A percentile compares a stretch with the other conserved stretches of the same genome.
Conservation (phyloP, 2,113 vertebrate genomes). For the Prionailurus bengalensis region DNA sequence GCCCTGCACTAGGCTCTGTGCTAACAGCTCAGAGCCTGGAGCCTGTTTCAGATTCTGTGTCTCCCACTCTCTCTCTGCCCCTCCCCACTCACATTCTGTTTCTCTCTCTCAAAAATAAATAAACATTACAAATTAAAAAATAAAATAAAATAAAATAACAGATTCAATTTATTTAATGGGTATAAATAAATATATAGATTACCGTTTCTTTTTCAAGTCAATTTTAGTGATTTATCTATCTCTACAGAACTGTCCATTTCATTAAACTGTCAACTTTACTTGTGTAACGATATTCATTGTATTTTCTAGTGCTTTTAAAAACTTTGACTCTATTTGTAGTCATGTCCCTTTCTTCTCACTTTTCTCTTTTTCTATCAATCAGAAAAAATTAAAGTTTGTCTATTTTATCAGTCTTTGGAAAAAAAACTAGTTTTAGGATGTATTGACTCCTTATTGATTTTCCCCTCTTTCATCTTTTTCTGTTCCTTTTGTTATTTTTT, state of each 20-base stretch:
- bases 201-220: slow-evolving; percentile 29
- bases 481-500: neutral
- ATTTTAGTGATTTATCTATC: slow-evolving; percentile 16
- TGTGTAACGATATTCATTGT: neutral
- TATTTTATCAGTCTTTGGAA: slow-evolving; percentile 44
- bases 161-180: slow-evolving; percentile 17
- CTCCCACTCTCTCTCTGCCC: too few species aligned
- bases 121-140: too few species aligned
- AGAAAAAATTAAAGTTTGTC: neutral
- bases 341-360: neutral
- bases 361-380: neutral
- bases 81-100: too few species aligned
- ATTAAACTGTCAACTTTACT: neutral
- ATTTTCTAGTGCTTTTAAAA: slow-evolving; percentile 14
- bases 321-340: neutral
- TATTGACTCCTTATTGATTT: neutral
- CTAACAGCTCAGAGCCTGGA: too few species aligned
- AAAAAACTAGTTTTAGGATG: neutral
- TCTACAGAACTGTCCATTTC: slow-evolving; percentile 26
- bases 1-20: too few species aligned
- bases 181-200: neutral
- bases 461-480: neutral
- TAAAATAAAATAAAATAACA: neutral
- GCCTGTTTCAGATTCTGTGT: too few species aligned
- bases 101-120: too few species aligned